phyloP scores from a whole-genome alignment of 1,140 invertebrate genomes.

The Saccostrea glomerata region DNA sequence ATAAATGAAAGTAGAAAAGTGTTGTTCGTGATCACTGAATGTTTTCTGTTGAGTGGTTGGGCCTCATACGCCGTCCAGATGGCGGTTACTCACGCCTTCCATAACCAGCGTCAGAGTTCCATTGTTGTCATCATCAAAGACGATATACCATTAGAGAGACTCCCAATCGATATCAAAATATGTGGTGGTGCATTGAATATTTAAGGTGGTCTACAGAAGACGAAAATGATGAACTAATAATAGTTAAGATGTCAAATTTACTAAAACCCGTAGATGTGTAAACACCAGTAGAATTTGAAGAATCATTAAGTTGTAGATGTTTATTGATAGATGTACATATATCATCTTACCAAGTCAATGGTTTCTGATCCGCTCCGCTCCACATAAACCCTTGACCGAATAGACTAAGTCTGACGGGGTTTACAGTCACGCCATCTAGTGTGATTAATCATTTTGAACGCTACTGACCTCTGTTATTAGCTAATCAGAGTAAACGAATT shows the following conservation, averaged over 20 bases:
- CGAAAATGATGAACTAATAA: neutral
- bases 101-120: neutral
- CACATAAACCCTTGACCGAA: too few relatives aligned
- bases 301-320: too few relatives aligned
- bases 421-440: too few relatives aligned
- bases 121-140: neutral
- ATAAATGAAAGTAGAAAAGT: slow-evolving; percentile 1
- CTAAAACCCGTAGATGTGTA: too few relatives aligned
- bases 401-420: too few relatives aligned
- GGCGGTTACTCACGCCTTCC: neutral
- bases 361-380: too few relatives aligned
- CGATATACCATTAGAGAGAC: neutral
- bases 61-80: slow-evolving; percentile 1
- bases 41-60: neutral
- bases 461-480: too few relatives aligned
- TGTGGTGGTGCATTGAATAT: neutral
- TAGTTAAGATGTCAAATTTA: neutral
- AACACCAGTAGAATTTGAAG: too few relatives aligned
- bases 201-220: neutral
- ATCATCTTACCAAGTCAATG: too few relatives aligned
- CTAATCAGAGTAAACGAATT: too few relatives aligned
- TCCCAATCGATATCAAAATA: neutral
- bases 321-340: too few relatives aligned
- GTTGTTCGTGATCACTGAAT: neutral
- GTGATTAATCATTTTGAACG: too few relatives aligned